These are phyloP conservation scores for Clivina fossor DNA, from an alignment of 2,888 invertebrate genomes.

Conservation along the genomic window DNA sequence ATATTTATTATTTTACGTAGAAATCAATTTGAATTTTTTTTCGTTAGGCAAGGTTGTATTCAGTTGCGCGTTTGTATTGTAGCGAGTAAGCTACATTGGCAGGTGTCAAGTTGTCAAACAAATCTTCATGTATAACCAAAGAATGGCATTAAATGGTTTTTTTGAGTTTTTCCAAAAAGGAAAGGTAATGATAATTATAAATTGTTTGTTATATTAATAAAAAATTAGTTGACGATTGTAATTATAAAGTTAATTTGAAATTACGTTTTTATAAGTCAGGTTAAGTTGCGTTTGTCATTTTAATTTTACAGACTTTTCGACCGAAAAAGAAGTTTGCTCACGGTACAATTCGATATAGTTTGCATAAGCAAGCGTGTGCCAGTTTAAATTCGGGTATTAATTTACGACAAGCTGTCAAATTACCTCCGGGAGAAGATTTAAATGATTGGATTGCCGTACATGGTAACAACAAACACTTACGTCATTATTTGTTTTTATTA, in stretches of 20 bases:
- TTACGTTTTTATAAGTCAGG: too few relatives aligned
- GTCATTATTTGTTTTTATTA: conserved; percentile 1
- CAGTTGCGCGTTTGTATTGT: too few relatives aligned
- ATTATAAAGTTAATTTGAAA: too few relatives aligned
- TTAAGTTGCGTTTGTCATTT: conserved; percentile 18
- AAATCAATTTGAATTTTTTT: too few relatives aligned
- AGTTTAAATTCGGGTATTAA: conserved; percentile 88
- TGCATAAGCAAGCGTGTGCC: conserved; percentile 90
- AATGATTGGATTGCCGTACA: conserved; percentile 94
- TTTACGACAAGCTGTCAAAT: conserved; percentile 74
- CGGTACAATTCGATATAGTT: conserved; percentile 81
- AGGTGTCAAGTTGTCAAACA: conserved; percentile 13
- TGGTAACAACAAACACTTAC: conserved; percentile 64
- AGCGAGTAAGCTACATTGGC: too few relatives aligned
- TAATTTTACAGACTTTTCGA: conserved; percentile 73
- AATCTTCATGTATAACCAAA: conserved; percentile 25
- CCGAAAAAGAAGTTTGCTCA: conserved; percentile 86
- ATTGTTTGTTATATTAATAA: too few relatives aligned
- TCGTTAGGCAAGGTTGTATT: too few relatives aligned
- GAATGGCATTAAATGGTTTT: conserved; percentile 70
- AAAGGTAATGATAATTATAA: conserved; percentile 59
- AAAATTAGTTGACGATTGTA: too few relatives aligned
- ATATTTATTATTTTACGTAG: neutral
- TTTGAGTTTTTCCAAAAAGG: conserved; percentile 78
- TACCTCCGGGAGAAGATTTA: conserved; percentile 80